phyloP scores from a whole-genome alignment of 2,888 invertebrate genomes.

The Laspeyria flexula region DNA sequence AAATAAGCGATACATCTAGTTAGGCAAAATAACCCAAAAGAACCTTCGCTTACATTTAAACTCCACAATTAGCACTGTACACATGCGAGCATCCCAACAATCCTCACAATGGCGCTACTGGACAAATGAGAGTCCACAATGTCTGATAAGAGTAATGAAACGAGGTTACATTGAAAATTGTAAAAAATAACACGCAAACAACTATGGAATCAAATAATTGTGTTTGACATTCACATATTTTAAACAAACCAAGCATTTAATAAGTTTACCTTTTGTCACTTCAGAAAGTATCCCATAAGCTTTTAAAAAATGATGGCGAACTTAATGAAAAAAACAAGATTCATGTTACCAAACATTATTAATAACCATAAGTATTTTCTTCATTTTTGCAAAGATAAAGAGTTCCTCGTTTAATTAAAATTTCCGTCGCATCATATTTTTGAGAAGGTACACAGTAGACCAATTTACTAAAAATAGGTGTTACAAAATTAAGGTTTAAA shows the following conservation, averaged over 20 bases:
- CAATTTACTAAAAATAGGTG: neutral
- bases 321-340: conserved; percentile 24
- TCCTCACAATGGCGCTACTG: neutral
- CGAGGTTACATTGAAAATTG: neutral
- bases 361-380: conserved; percentile 28
- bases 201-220: no score
- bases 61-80: neutral
- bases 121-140: neutral
- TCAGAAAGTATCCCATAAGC: conserved; percentile 7
- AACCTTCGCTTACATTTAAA: no score
- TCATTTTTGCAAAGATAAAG: conserved; percentile 20
- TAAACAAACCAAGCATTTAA: neutral
- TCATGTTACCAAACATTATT: conserved; percentile 25
- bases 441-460: neutral
- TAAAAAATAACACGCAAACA: neutral
- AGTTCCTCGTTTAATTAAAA: conserved; percentile 34
- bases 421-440: conserved; percentile 33
- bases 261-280: conserved; percentile 12
- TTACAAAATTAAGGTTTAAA: neutral
- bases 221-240: neutral
- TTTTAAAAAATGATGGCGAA: conserved; percentile 26
- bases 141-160: neutral
- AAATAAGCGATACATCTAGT: no score
- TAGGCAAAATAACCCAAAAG: no score
- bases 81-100: neutral